A percentile compares a stretch with the other conserved stretches of the same genome.
Evolutionary conservation across 2,797 vertebrate species (phyloP).

Genomic region (Ctenosaura bakeri): DNA sequence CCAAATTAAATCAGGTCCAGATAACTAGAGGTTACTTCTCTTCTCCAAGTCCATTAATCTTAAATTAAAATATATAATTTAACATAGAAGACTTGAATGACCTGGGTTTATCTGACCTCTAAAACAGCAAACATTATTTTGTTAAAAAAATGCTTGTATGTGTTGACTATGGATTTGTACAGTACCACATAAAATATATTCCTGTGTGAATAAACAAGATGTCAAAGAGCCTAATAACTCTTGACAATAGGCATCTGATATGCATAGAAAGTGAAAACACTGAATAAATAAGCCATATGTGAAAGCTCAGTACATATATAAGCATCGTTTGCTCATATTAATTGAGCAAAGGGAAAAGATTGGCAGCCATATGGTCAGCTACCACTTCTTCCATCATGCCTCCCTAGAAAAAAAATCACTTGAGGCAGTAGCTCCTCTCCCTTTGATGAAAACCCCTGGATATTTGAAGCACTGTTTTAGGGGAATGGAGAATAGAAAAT

Average conservation of each 20-base stretch:
- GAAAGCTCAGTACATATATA: conserved; percentile 37
- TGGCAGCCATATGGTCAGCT: conserved; percentile 14
- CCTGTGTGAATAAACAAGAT: conserved; percentile 43
- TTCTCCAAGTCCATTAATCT: no score
- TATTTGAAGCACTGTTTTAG: not conserved
- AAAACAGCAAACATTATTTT: not conserved
- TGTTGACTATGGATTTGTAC: not conserved
- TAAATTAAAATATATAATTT: not conserved
- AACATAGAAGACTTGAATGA: not conserved
- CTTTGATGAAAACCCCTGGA: not conserved
- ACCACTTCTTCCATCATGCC: no score
- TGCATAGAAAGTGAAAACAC: conserved; percentile 30
- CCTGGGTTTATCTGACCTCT: not conserved
- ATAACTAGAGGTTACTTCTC: no score
- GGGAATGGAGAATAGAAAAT: not conserved
- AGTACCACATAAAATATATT: not conserved
- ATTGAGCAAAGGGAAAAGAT: not conserved
- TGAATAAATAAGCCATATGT: conserved; percentile 31
- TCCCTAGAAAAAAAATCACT: not conserved
- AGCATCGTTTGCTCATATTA: conserved; percentile 6
- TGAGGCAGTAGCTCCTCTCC: not conserved
- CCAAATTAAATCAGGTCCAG: no score
- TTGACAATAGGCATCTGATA: conserved; percentile 21
- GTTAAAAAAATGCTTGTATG: not conserved
- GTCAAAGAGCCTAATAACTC: conserved; percentile 41